phyloP scores from a whole-genome alignment of 2,888 invertebrate genomes.

The Lathronympha strigana region DNA sequence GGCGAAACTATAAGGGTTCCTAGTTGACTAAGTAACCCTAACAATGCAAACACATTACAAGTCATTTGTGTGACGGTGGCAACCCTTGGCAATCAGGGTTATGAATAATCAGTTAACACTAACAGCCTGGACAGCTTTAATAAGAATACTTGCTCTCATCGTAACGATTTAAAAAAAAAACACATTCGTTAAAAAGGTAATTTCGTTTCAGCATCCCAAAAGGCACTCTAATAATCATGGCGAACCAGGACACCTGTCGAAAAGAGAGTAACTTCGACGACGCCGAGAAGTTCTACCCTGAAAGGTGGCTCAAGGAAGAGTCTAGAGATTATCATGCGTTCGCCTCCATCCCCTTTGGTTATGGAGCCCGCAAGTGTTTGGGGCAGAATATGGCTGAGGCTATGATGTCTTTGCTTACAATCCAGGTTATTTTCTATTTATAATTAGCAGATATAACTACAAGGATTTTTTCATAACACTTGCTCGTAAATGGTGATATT shows the following conservation, averaged over 20 bases:
- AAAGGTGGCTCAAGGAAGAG: slow-evolving; percentile 83
- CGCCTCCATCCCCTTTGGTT: slow-evolving; percentile 86
- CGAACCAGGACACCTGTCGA: slow-evolving; percentile 84
- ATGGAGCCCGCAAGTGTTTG: slow-evolving; percentile 85
- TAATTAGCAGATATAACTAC: not conserved
- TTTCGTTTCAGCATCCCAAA: slow-evolving; percentile 70
- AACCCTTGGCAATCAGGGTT: too few species aligned
- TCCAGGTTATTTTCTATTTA: slow-evolving; percentile 69
- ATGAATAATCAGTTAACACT: too few species aligned
- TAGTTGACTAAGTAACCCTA: too few species aligned
- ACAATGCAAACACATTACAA: too few species aligned
- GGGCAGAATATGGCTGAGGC: slow-evolving; percentile 86
- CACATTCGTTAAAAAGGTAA: not conserved
- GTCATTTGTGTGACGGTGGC: too few species aligned
- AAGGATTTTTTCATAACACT: too few species aligned
- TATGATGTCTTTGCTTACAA: slow-evolving; percentile 82
- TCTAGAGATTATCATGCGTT: slow-evolving; percentile 76
- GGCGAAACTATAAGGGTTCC: too few species aligned
- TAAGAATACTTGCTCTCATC: too few species aligned
- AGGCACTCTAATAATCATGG: slow-evolving; percentile 86
- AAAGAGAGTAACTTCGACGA: slow-evolving; percentile 87
- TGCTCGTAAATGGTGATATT: too few species aligned
- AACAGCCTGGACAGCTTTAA: too few species aligned
- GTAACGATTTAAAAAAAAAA: too few species aligned
- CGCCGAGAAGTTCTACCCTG: slow-evolving; percentile 84